phyloP scores from a whole-genome alignment of 2,888 invertebrate genomes.

The Fabriciana adippe region DNA sequence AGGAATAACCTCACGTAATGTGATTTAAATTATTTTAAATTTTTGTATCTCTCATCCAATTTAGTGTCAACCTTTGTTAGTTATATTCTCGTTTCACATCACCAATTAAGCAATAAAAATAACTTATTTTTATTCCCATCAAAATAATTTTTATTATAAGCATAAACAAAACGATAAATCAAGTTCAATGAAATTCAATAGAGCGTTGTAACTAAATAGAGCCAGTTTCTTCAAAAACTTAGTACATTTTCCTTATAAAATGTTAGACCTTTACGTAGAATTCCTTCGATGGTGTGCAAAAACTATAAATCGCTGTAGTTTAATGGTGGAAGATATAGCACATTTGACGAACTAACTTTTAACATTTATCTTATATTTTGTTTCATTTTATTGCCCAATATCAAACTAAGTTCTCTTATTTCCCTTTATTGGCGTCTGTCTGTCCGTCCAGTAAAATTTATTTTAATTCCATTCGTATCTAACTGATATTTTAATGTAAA shows the following conservation, averaged over 20 bases:
- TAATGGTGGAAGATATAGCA: not conserved
- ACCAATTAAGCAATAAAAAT: not conserved
- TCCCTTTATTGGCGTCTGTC: constrained; percentile 64
- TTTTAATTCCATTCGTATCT: constrained; percentile 48
- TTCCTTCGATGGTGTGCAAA: not conserved
- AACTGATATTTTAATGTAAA: constrained; percentile 54
- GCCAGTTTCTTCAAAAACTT: not conserved
- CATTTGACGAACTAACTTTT: not conserved
- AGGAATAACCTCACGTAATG: constrained; percentile 73
- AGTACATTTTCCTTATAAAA: constrained; percentile 13
- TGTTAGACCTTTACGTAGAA: not conserved
- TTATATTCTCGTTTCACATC: not conserved
- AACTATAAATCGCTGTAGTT: not conserved
- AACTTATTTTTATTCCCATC: not conserved
- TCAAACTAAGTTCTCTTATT: constrained; percentile 40
- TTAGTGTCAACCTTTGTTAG: constrained; percentile 15
- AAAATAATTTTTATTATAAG: not conserved
- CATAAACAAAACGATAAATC: constrained; percentile 2
- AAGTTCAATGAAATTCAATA: not conserved
- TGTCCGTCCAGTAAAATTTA: constrained; percentile 72
- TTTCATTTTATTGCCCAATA: not conserved
- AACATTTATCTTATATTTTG: not conserved
- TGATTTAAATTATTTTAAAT: constrained; percentile 34
- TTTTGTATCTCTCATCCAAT: constrained; percentile 13
- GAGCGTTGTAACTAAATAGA: constrained; percentile 8